Percentiles rank a stretch among this genome's conserved stretches.
Conservation (phyloP, 2,888 invertebrate genomes). For the Thumatha senex region DNA sequence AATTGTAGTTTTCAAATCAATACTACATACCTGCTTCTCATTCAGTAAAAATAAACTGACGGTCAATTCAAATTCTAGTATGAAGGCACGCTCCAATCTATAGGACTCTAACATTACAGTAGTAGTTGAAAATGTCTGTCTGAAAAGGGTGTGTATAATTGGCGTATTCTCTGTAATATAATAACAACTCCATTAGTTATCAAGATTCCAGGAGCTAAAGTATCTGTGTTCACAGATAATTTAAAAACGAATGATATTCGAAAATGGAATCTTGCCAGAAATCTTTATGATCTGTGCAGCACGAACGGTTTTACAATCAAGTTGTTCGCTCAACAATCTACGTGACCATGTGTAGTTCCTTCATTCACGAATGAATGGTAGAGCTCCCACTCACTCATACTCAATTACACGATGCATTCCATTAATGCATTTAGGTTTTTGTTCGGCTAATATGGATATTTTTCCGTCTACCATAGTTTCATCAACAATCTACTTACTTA, state of each 20-base stretch:
- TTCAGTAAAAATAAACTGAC: too few species aligned
- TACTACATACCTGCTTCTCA: too few species aligned
- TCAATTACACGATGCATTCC: conserved; percentile 31
- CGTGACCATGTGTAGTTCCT: conserved; percentile 50
- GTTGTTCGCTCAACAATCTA: conserved; percentile 40
- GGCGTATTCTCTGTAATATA: not conserved
- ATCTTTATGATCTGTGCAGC: conserved; percentile 47
- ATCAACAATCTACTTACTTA: too few species aligned
- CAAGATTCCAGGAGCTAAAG: not conserved
- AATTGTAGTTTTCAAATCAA: too few species aligned
- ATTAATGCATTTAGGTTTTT: conserved; percentile 27
- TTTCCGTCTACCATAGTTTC: conserved; percentile 12
- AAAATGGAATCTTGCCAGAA: conserved; percentile 40
- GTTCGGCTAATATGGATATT: conserved; percentile 19
- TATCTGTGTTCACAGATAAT: conserved; percentile 30
- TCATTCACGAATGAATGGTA: conserved; percentile 24
- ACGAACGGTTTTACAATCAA: conserved; percentile 48
- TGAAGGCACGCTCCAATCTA: too few species aligned
- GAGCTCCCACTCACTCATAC: conserved; percentile 34
- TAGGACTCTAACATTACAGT: not conserved
- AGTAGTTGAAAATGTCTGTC: not conserved
- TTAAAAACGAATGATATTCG: conserved; percentile 38
- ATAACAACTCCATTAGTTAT: not conserved
- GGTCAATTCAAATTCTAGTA: too few species aligned
- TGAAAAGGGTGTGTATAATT: not conserved